These are phyloP conservation scores for Antheraea mylitta DNA, from an alignment of 1,140 invertebrate genomes.

Conservation along the genomic window DNA sequence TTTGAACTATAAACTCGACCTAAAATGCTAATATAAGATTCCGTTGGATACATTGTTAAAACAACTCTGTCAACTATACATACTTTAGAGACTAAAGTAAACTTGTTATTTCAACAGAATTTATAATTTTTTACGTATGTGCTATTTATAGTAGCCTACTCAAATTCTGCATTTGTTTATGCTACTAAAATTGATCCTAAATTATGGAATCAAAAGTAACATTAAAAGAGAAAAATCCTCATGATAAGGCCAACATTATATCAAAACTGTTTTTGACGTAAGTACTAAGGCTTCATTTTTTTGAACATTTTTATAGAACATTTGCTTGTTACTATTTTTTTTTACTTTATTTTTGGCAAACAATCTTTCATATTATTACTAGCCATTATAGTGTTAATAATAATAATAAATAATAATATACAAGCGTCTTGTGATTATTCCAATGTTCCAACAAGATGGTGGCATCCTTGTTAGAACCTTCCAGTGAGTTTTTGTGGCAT, in stretches of 20 bases:
- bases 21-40: background rate
- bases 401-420: too few species aligned
- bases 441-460: too few species aligned
- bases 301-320: background rate
- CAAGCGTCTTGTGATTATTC: too few species aligned
- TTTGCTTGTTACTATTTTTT: background rate
- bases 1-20: background rate
- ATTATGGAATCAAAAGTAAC: constrained; percentile 68
- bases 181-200: background rate
- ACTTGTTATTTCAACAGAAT: too few species aligned
- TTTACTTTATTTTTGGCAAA: too few species aligned
- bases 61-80: background rate
- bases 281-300: constrained; percentile 32
- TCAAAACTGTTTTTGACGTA: constrained; percentile 67
- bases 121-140: too few species aligned
- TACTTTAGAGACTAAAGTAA: background rate
- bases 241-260: constrained; percentile 57
- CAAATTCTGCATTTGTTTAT: background rate
- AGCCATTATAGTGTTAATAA: too few species aligned
- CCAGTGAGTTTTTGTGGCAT: too few species aligned
- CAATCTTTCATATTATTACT: too few species aligned
- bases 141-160: too few species aligned
- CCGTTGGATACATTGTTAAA: background rate
- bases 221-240: constrained; percentile 63
- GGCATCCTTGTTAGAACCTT: too few species aligned